These are phyloP conservation scores for Otis tarda DNA, from an alignment of 2,113 vertebrate species.

Conservation along the genomic window DNA sequence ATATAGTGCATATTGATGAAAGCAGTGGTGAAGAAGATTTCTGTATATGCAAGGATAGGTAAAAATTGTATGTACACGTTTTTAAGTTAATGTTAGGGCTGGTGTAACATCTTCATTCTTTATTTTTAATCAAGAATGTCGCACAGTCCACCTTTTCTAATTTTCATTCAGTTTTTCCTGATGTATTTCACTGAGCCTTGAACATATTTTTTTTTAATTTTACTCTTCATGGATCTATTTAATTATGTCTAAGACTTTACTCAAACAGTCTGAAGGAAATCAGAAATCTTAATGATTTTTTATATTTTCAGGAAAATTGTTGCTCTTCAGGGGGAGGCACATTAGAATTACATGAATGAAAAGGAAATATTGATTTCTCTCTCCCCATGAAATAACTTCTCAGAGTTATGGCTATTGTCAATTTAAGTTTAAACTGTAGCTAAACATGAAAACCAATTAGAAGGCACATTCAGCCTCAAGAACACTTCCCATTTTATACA, in stretches of 20 bases:
- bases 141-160: background rate
- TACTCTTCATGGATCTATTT: background rate
- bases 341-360: background rate
- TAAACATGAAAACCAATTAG: background rate
- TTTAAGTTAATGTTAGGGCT: background rate
- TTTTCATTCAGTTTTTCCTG: background rate
- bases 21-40: background rate
- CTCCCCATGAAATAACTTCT: background rate
- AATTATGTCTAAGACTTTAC: background rate
- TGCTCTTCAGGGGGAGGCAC: background rate
- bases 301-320: background rate
- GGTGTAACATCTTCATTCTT: background rate
- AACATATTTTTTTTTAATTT: background rate
- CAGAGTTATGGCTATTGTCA: background rate
- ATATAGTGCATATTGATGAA: background rate
- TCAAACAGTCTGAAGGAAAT: background rate
- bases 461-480: background rate
- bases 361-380: background rate
- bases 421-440: background rate
- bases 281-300: background rate
- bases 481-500: background rate
- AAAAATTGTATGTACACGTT: background rate
- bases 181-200: background rate
- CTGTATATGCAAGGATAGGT: background rate
- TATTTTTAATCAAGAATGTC: background rate